Evolutionary conservation across 2,113 vertebrate species (phyloP).

Genomic region (Coptodon rendalli): DNA sequence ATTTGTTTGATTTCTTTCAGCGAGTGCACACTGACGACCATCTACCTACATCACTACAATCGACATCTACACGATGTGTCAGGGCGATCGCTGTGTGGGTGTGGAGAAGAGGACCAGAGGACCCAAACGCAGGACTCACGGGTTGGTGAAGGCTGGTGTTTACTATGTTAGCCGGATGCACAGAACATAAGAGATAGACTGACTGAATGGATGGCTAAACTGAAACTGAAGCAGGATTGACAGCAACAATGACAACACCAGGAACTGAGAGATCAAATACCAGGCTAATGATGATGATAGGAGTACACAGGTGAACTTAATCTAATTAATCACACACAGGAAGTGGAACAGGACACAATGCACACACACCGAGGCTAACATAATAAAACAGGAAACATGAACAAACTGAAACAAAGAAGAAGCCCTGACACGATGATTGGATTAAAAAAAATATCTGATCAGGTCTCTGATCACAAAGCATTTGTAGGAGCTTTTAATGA

Average conservation of each 20-base stretch:
- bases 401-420: neutral
- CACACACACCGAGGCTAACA: neutral
- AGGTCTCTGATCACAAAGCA: neutral
- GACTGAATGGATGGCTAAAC: neutral
- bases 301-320: neutral
- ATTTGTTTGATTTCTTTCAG: neutral
- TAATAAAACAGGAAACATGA: neutral
- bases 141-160: neutral
- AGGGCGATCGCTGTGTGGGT: neutral
- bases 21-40: fast-evolving
- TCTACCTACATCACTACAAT: neutral
- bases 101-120: neutral
- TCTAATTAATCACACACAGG: neutral
- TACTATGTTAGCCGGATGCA: neutral
- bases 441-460: neutral
- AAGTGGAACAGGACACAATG: neutral
- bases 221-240: neutral
- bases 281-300: neutral
- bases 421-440: neutral
- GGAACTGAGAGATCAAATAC: neutral
- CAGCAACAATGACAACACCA: neutral
- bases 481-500: neutral
- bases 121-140: neutral
- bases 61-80: neutral
- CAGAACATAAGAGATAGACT: neutral